Evolutionary conservation across 2,113 vertebrate genomes (phyloP), one percentile per base, ranked within the genome.

Genomic region (Clupea harengus): DNA sequence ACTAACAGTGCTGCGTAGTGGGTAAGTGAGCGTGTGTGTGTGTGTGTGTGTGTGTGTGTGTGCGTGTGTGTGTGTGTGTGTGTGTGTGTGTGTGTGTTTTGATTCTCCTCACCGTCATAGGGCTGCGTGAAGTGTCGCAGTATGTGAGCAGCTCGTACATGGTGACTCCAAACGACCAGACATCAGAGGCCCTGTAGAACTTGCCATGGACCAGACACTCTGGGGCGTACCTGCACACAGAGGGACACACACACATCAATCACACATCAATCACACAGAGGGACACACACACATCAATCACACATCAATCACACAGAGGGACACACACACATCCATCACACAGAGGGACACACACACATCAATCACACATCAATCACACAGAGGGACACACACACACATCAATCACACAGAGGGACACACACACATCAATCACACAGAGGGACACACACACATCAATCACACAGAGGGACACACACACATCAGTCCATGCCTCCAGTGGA

Each of bases 121-220:
- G 98, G 60, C 96, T 97, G 92, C 93, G 95, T 44, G 94, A 90
- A 0, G 95, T 90, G 8, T 99, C 97, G 0, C 98, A 99, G 94
- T 97, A 99, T 25, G 97, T 99, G 46, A 99, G 95, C 50, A 99
- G 94, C 52, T 99, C 98, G 0, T 99, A 99, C 90, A 99, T 93
- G 0, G 98, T 99, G 86, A 99, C 97, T 2, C 98, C 98, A 0
- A 99, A 99, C 0, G 98, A 99, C 98, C 98, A 99, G 54, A 99
- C 97, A 0, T 99, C 98, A 0, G 98, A 99, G 4, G 98, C 98
- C 0, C 95, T 96, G 89, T 99, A 99, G 87, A 99, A 99, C 85
- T 99, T 99, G 60, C 97, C 96, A 88, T 95, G 96, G 0, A 97
- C 94, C 93, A 99, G 89, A 89, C 98, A 99, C 86, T 99, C 98